A percentile compares a stretch with the other conserved stretches of the same genome.
Evolutionary conservation across 64 coral and sea anemone genomes (phyloP).

Genomic region (Anthopleura sola): DNA sequence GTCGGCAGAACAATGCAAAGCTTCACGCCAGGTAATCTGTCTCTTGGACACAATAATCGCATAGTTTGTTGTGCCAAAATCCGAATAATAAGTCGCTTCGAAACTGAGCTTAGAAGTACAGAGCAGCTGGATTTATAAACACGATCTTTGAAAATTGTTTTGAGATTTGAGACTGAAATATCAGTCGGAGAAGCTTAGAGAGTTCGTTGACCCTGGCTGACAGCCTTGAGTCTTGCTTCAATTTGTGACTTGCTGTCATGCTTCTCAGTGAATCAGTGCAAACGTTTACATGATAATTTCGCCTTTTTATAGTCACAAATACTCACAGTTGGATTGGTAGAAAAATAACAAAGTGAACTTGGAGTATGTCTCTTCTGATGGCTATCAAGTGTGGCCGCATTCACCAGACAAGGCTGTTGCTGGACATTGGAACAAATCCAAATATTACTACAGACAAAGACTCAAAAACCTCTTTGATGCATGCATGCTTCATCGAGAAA

Average conservation of each 20-base stretch:
- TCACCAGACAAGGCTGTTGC: slow-evolving; percentile 68
- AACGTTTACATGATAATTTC: neutral
- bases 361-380: slow-evolving; percentile 6
- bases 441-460: slow-evolving; percentile 40
- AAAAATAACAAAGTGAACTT: neutral
- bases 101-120: neutral
- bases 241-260: neutral
- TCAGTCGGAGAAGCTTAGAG: neutral
- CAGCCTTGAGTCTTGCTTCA: neutral
- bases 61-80: neutral
- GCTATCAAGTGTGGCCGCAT: slow-evolving; percentile 59
- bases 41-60: neutral
- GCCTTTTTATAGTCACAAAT: neutral
- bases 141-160: neutral
- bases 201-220: neutral
- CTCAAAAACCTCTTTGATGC: slow-evolving; percentile 68
- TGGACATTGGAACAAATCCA: slow-evolving; percentile 67
- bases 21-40: slow-evolving; percentile 10
- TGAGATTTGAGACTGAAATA: neutral
- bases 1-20: neutral
- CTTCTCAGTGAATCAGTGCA: neutral
- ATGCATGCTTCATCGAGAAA: slow-evolving; percentile 45
- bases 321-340: neutral
- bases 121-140: neutral
- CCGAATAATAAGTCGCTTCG: neutral